Evolutionary conservation across 2,888 invertebrate genomes (phyloP).

Genomic region (Corbicula japonica): DNA sequence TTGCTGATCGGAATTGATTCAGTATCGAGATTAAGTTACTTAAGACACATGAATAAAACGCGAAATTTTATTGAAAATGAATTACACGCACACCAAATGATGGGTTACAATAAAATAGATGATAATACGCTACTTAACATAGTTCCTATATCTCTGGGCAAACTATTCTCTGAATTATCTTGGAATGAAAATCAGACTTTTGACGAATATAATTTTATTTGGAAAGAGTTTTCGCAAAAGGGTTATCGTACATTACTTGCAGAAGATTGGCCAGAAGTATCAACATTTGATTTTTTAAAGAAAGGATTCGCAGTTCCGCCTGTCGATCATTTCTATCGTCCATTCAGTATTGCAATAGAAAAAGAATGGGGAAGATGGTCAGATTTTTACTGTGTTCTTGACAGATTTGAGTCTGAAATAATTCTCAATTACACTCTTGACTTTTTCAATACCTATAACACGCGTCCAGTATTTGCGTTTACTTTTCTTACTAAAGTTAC

Average conservation of each 20-base stretch:
- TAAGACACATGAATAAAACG: too few species aligned
- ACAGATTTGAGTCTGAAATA: conserved; percentile 90
- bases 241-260: conserved; percentile 92
- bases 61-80: too few species aligned
- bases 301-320: conserved; percentile 91
- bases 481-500: conserved; percentile 94
- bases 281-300: conserved; percentile 93
- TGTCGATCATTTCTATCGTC: conserved; percentile 94
- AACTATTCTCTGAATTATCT: too few species aligned
- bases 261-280: conserved; percentile 93
- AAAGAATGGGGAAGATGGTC: conserved; percentile 75
- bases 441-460: conserved; percentile 89
- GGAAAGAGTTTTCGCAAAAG: conserved; percentile 92
- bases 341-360: conserved; percentile 90
- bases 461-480: conserved; percentile 91
- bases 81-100: too few species aligned
- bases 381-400: conserved; percentile 89
- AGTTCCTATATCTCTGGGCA: too few species aligned
- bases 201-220: conserved; percentile 92
- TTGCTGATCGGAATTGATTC: too few species aligned
- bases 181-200: too few species aligned
- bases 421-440: conserved; percentile 88
- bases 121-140: too few species aligned
- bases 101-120: too few species aligned
- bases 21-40: too few species aligned